Conservation (phyloP, 30 jellyfish, hydroid and myxozoan species). For the Euphysa ruthae region DNA sequence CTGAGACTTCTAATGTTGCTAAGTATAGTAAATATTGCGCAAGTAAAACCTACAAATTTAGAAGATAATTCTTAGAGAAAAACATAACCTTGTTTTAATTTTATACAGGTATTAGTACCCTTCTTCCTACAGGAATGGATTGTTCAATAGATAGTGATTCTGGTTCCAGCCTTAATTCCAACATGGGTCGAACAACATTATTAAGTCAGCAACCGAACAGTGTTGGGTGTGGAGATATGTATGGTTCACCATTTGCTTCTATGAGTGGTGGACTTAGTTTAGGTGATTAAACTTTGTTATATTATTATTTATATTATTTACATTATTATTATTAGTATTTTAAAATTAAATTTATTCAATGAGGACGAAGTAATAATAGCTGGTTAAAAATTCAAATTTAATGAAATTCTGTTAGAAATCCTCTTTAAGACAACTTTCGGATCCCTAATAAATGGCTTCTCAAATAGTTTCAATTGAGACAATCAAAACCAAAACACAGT, state of each 20-base stretch:
- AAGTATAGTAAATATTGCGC: too few species aligned
- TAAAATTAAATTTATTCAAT: background rate
- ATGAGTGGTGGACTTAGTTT: slow-evolving; percentile 71
- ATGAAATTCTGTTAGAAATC: too few species aligned
- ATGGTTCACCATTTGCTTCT: slow-evolving; percentile 72
- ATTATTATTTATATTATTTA: background rate
- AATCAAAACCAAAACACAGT: too few species aligned
- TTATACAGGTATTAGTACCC: slow-evolving; percentile 3
- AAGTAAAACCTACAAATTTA: too few species aligned
- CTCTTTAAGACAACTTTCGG: background rate
- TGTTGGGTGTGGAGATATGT: slow-evolving; percentile 27
- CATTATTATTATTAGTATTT: background rate
- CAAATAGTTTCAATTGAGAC: too few species aligned
- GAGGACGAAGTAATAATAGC: too few species aligned
- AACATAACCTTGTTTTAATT: too few species aligned
- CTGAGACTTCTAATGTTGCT: too few species aligned
- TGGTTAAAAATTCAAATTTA: too few species aligned
- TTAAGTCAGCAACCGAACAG: slow-evolving; percentile 35
- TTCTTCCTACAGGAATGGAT: slow-evolving; percentile 17
- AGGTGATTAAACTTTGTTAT: slow-evolving; percentile 31
- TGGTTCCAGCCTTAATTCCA: slow-evolving; percentile 22
- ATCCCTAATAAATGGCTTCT: background rate
- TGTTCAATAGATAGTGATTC: slow-evolving; percentile 33
- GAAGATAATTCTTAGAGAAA: background rate
- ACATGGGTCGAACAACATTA: slow-evolving; percentile 15